A percentile compares a stretch with the other conserved stretches of the same genome.
These are phyloP conservation scores for Congeria kusceri DNA, from an alignment of 2,888 invertebrate genomes.

Conservation along the genomic window DNA sequence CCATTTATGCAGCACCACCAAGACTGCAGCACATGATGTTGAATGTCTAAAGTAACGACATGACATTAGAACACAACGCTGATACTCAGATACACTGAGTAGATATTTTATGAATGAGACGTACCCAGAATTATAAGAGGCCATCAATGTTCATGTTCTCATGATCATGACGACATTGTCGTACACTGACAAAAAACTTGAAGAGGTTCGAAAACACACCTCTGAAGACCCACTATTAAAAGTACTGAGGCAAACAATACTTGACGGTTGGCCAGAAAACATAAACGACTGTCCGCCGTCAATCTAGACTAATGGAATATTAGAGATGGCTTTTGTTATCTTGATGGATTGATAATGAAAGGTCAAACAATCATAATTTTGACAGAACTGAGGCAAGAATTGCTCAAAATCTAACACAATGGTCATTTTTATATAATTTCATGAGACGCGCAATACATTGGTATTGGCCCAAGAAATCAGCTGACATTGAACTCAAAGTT, in stretches of 20 bases:
- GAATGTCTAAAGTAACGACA: constrained; percentile 26
- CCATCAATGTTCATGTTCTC: constrained; percentile 49
- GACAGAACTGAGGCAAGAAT: not conserved
- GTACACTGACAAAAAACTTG: constrained; percentile 46
- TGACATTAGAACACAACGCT: constrained; percentile 10
- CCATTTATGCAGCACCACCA: constrained; percentile 18
- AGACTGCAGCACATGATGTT: constrained; percentile 38
- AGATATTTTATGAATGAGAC: constrained; percentile 42
- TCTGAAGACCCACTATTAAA: constrained; percentile 25
- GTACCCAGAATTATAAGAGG: constrained; percentile 42
- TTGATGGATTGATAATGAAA: constrained; percentile 22
- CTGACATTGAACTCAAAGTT: no score
- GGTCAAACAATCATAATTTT: constrained; percentile 39
- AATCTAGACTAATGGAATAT: constrained; percentile 33
- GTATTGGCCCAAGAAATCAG: no score
- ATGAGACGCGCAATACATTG: no score
- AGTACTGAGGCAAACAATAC: constrained; percentile 7
- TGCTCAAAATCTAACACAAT: no score
- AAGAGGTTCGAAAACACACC: constrained; percentile 40
- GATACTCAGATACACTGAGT: constrained; percentile 20
- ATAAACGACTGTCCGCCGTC: constrained; percentile 2
- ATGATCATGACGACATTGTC: constrained; percentile 36
- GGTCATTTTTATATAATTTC: no score
- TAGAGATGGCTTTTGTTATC: constrained; percentile 17
- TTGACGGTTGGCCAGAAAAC: constrained; percentile 24